Percentiles rank a stretch among this genome's conserved stretches.
Evolutionary conservation across 2,113 vertebrate genomes (phyloP).

Genomic region (Marcusenius ussheri): DNA sequence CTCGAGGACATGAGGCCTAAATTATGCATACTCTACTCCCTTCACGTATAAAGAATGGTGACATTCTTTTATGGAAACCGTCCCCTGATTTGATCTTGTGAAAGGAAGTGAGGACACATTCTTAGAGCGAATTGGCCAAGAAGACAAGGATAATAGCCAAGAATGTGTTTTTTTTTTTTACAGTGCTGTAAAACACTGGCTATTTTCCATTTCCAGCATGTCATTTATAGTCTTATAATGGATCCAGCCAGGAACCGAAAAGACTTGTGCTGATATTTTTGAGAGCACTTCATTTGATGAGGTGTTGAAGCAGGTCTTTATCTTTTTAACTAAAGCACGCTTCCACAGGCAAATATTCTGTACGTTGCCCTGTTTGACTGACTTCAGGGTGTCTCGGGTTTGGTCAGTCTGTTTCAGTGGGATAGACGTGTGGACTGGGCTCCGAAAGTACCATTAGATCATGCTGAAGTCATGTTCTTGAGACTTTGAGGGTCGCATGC

Average conservation of each 20-base stretch:
- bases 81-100: not conserved
- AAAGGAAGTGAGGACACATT: not conserved
- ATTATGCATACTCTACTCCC: not conserved
- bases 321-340: not conserved
- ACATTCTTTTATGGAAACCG: not conserved
- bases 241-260: not conserved
- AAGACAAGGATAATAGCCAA: slow-evolving; percentile 7
- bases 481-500: not conserved
- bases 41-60: not conserved
- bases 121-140: not conserved
- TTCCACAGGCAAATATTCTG: not conserved
- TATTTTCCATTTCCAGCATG: not conserved
- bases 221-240: not conserved
- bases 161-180: not conserved
- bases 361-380: not conserved
- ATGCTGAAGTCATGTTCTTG: not conserved
- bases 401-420: not conserved
- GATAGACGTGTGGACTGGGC: slow-evolving; percentile 13
- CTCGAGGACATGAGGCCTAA: not conserved
- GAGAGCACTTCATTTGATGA: not conserved
- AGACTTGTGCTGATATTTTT: not conserved
- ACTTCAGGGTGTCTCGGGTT: not conserved
- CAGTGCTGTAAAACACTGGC: not conserved
- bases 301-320: not conserved
- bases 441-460: slow-evolving; percentile 21